Percentiles rank a stretch among this genome's conserved stretches.
Conservation (phyloP, 2,113 vertebrate species). For the Actinemys pallida region DNA sequence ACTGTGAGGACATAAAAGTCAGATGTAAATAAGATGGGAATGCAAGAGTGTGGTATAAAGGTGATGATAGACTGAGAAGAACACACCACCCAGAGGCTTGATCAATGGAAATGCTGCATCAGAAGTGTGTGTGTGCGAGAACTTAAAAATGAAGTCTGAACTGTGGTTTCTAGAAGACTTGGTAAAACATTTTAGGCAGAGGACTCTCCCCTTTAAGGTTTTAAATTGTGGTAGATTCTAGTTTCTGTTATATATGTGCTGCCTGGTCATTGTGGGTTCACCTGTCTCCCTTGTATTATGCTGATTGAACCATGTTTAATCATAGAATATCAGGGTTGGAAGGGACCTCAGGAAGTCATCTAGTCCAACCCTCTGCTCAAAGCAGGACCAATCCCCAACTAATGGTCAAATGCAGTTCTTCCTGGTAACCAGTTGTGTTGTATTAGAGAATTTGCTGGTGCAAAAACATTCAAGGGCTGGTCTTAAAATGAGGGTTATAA, state of each 20-base stretch:
- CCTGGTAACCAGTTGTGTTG: neutral
- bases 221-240: neutral
- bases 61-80: neutral
- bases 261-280: neutral
- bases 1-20: neutral
- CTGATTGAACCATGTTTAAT: neutral
- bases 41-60: neutral
- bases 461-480: neutral
- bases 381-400: too few species aligned
- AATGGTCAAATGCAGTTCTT: neutral
- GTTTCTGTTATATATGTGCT: neutral
- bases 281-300: neutral
- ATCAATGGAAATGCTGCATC: neutral
- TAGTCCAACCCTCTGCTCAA: too few species aligned
- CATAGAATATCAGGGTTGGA: too few species aligned
- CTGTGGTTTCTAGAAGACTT: neutral
- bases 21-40: neutral
- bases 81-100: neutral
- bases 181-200: neutral
- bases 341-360: too few species aligned
- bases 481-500: neutral
- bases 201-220: too few species aligned
- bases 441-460: neutral
- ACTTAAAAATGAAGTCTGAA: neutral
- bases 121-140: neutral